Conservation (phyloP, 2,888 invertebrate species). For the Lasiommata megera region DNA sequence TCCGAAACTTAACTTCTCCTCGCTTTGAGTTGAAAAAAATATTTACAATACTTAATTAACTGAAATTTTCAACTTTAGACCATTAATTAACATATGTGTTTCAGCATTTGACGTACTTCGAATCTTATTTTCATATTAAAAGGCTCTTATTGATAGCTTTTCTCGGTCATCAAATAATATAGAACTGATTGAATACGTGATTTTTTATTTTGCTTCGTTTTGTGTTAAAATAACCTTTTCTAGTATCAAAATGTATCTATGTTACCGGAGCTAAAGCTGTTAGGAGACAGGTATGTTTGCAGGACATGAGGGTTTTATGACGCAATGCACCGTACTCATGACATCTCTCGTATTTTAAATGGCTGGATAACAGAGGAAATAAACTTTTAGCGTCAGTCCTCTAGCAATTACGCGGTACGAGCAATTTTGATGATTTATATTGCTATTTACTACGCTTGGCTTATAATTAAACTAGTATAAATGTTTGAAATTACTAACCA, state of each 20-base stretch:
- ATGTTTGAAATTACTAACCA: background rate
- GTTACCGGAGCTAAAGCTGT: slow-evolving; percentile 51
- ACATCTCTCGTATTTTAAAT: slow-evolving; percentile 36
- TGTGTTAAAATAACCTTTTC: too few relatives aligned
- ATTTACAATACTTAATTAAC: too few relatives aligned
- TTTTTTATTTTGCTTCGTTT: too few relatives aligned
- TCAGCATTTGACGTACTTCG: too few relatives aligned
- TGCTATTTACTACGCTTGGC: slow-evolving; percentile 5
- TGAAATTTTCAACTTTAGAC: too few relatives aligned
- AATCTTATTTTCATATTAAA: too few relatives aligned
- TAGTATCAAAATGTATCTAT: slow-evolving; percentile 10
- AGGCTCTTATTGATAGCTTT: too few relatives aligned
- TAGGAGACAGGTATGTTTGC: slow-evolving; percentile 53
- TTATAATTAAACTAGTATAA: slow-evolving; percentile 6
- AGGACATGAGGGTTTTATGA: slow-evolving; percentile 55
- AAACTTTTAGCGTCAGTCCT: slow-evolving; percentile 7
- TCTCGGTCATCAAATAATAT: too few relatives aligned
- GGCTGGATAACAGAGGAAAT: slow-evolving; percentile 14
- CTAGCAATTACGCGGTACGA: slow-evolving; percentile 5
- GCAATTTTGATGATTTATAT: slow-evolving; percentile 10
- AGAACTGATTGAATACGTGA: too few relatives aligned
- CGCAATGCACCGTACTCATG: slow-evolving; percentile 41
- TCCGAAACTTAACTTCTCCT: too few relatives aligned
- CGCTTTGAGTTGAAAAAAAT: too few relatives aligned
- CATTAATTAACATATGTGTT: too few relatives aligned